These are phyloP conservation scores for Acipenser transmontanus DNA, from an alignment of 2,797 vertebrate genomes.

Conservation along the genomic window DNA sequence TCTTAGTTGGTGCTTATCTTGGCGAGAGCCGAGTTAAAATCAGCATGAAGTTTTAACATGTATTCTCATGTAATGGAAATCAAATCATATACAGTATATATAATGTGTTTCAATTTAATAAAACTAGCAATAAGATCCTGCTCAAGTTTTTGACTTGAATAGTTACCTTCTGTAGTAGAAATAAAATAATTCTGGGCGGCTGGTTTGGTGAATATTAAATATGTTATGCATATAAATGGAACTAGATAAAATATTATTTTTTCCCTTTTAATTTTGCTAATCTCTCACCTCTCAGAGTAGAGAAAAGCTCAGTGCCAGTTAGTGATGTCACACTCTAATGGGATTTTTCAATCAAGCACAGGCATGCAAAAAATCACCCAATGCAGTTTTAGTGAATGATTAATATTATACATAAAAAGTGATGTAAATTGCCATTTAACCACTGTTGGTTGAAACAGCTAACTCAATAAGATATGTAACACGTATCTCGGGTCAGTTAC, in stretches of 20 bases:
- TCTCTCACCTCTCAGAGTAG: constrained; percentile 6
- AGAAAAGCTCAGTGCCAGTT: constrained; percentile 4
- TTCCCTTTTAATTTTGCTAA: not conserved
- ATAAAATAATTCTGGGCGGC: not conserved
- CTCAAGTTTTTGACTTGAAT: no score
- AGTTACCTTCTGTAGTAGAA: no score
- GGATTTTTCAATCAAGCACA: not conserved
- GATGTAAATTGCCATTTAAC: constrained; percentile 3
- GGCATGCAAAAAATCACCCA: not conserved
- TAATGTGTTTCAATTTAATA: no score
- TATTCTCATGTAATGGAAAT: no score
- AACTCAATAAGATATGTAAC: not conserved
- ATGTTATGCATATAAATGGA: not conserved
- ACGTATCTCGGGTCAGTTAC: no score
- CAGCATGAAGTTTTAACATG: no score
- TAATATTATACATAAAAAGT: constrained; percentile 10
- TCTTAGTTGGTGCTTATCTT: no score
- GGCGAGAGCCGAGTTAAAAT: no score
- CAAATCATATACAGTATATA: no score
- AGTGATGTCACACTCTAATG: constrained; percentile 7
- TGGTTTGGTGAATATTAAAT: not conserved
- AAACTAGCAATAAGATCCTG: no score
- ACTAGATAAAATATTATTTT: not conserved
- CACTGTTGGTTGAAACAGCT: not conserved
- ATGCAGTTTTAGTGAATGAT: constrained; percentile 10